A percentile compares a stretch with the other conserved stretches of the same genome.
These are phyloP conservation scores for Peucedramus taeniatus DNA, from an alignment of 2,113 vertebrate genomes.

Conservation along the genomic window DNA sequence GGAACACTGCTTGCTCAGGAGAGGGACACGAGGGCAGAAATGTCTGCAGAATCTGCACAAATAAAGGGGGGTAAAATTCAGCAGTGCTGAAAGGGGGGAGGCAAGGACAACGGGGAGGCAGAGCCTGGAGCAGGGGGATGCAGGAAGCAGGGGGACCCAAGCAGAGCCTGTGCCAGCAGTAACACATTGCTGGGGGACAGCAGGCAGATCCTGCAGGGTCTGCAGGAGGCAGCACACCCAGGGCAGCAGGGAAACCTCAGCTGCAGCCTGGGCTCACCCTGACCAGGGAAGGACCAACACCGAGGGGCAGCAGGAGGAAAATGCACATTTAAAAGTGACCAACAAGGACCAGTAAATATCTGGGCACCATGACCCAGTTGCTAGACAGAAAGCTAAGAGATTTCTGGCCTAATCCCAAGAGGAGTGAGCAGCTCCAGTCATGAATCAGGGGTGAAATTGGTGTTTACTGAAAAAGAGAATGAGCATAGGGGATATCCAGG, in stretches of 20 bases:
- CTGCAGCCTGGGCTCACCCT: not conserved
- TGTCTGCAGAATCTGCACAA: too few species aligned
- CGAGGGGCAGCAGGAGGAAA: not conserved
- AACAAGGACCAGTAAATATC: not conserved
- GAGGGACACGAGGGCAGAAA: too few species aligned
- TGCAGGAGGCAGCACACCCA: not conserved
- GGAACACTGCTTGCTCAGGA: not conserved
- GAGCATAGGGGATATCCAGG: not conserved
- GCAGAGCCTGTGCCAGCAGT: not conserved
- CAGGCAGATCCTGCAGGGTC: not conserved
- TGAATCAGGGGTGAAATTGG: accelerated
- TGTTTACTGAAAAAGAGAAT: not conserved
- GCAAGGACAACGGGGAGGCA: accelerated
- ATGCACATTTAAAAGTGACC: accelerated
- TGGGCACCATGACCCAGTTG: not conserved
- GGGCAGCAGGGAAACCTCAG: not conserved
- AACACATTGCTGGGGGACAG: not conserved
- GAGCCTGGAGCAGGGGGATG: not conserved
- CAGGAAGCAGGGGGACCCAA: not conserved
- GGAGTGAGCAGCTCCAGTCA: not conserved
- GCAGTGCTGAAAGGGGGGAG: not conserved
- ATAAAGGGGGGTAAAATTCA: too few species aligned
- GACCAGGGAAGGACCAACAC: not conserved
- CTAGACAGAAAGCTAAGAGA: not conserved
- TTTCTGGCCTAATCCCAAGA: not conserved